Percentiles rank a stretch among this genome's conserved stretches.
phyloP scores from a whole-genome alignment of 1,140 invertebrate genomes.

The Saccostrea cuccullata region DNA sequence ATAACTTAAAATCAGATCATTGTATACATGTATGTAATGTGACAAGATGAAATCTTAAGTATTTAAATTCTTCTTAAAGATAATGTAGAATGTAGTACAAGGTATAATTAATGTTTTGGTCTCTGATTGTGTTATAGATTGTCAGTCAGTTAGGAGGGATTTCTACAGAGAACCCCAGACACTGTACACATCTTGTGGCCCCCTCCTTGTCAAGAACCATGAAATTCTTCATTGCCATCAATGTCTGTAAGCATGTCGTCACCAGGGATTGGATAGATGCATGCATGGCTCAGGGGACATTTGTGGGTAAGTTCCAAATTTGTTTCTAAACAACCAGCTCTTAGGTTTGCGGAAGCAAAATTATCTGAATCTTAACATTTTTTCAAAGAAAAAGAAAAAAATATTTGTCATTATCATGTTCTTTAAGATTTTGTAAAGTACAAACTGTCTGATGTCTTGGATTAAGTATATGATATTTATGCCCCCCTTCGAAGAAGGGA shows the following conservation, averaged over 20 bases:
- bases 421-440: too few relatives aligned
- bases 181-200: slow-evolving; percentile 94
- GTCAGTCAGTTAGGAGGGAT: slow-evolving; percentile 88
- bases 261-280: slow-evolving; percentile 90
- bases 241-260: slow-evolving; percentile 87
- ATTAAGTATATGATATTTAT: too few relatives aligned
- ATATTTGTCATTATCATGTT: too few relatives aligned
- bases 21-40: too few relatives aligned
- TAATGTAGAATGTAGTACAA: too few relatives aligned
- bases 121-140: slow-evolving; percentile 80
- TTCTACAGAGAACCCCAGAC: slow-evolving; percentile 82
- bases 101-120: background rate
- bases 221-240: slow-evolving; percentile 91
- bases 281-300: slow-evolving; percentile 86
- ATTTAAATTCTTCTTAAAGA: too few relatives aligned
- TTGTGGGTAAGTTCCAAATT: slow-evolving; percentile 82
- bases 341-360: background rate
- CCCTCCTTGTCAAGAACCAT: slow-evolving; percentile 86
- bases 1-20: too few relatives aligned
- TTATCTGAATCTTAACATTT: too few relatives aligned
- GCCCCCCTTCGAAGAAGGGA: too few relatives aligned
- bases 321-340: background rate
- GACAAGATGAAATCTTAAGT: too few relatives aligned
- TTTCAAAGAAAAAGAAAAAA: too few relatives aligned
- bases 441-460: too few relatives aligned